Percentiles rank a stretch among this genome's conserved stretches.
phyloP scores from a whole-genome alignment of 2,888 invertebrate species.

The Eueremaeus valkanovi region DNA sequence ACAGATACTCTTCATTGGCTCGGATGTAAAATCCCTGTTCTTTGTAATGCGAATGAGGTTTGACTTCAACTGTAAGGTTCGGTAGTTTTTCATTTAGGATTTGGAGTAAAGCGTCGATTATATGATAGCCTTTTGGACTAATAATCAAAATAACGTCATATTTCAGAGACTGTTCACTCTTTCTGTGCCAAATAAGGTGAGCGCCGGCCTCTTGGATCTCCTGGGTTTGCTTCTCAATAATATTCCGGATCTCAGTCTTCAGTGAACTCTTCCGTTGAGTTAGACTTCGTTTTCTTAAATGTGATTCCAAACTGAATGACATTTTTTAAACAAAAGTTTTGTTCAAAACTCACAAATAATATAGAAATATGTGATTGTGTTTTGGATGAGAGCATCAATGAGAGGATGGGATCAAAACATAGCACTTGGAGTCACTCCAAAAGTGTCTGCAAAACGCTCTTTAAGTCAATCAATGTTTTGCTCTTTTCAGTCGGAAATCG shows the following conservation, averaged over 20 bases:
- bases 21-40: slow-evolving; percentile 41
- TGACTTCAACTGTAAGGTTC: slow-evolving; percentile 8
- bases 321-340: neutral
- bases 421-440: slow-evolving; percentile 21
- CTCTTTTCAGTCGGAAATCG: neutral
- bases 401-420: neutral
- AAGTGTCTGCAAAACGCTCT: neutral
- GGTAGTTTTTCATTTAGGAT: slow-evolving; percentile 31
- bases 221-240: slow-evolving; percentile 34
- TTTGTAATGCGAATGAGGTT: slow-evolving; percentile 28
- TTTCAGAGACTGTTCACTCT: slow-evolving; percentile 12
- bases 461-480: neutral
- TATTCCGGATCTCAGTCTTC: slow-evolving; percentile 22
- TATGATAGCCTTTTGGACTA: slow-evolving; percentile 28
- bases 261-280: neutral
- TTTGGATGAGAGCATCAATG: neutral
- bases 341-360: neutral
- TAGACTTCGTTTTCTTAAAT: neutral
- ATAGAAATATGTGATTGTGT: neutral
- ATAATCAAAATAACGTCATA: slow-evolving; percentile 34
- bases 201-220: slow-evolving; percentile 28
- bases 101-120: slow-evolving; percentile 36
- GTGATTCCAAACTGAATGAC: neutral
- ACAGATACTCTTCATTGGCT: slow-evolving; percentile 32
- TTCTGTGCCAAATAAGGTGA: slow-evolving; percentile 33